phyloP scores from a whole-genome alignment of 1,140 invertebrate genomes.

The Drosophila tsacasi region DNA sequence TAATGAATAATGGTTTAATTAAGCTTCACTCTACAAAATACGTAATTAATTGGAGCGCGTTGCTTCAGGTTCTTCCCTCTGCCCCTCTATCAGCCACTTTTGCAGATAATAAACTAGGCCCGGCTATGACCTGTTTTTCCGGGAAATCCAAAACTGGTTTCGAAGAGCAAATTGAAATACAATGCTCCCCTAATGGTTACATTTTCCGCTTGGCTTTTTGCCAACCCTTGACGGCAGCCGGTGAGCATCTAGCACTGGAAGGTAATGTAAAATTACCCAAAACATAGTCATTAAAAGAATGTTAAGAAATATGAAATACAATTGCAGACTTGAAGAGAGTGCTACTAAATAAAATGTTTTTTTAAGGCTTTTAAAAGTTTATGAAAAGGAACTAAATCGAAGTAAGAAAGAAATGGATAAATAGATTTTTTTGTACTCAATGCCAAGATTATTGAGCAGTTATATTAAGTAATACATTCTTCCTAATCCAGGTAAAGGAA shows the following conservation, averaged over 20 bases:
- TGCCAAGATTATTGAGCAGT: too few species aligned
- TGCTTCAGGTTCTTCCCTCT: conserved; percentile 3
- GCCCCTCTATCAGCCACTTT: not conserved
- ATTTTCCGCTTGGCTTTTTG: conserved; percentile 35
- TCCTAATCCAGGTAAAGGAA: too few species aligned
- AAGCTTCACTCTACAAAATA: conserved; percentile 72
- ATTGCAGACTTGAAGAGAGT: not conserved
- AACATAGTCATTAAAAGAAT: not conserved
- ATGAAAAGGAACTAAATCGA: too few species aligned
- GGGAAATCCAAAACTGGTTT: conserved; percentile 33
- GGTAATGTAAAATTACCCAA: not conserved
- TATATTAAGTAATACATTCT: not conserved
- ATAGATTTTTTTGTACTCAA: too few species aligned
- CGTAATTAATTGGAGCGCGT: conserved; percentile 72
- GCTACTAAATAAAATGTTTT: not conserved
- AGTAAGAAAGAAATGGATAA: not conserved
- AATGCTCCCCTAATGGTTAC: conserved; percentile 40
- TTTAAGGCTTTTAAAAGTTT: not conserved
- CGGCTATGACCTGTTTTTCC: conserved; percentile 19
- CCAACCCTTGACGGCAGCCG: conserved; percentile 9
- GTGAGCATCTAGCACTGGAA: not conserved
- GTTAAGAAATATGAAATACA: not conserved
- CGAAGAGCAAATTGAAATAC: conserved; percentile 51
- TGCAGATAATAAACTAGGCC: conserved; percentile 37
- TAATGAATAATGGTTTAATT: conserved; percentile 84